Base-by-base conservation (phyloP, 2,888 invertebrate genomes). In the Cryptus armator region DNA sequence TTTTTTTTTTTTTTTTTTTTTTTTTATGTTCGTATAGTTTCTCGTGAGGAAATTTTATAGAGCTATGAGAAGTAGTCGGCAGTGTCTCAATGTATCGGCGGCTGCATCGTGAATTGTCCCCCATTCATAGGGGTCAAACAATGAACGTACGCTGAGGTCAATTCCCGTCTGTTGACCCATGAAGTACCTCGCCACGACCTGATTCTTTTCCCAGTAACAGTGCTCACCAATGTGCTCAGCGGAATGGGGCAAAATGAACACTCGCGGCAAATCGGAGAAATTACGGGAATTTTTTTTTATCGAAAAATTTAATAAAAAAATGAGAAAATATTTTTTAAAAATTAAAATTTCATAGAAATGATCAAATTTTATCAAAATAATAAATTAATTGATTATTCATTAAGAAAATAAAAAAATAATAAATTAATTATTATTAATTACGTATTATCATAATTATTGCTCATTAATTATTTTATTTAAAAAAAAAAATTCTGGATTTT, bases 121-220 rank as follows among this genome's bases (percentile, higher is more conserved):
- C 59, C 81, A 79, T 82, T 82, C 46, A 79, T 85, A 74, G 75
- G 64, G 82, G 75, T 79, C 75, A 79, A 82, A 70, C 75, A 66
- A 71, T 51, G 75, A 59, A 78, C 59, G 37, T 56, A 71, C 51
- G 32, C 16, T 46, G 72, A 78, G 82, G 72, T 66, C 74, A 75
- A 82, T 76, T 71, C 71, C 56, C 48, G 74, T 79, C 79, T 72
- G 82, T 82, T 79, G 79, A 79, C 70, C 85, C 82, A n/a, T 82
- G 75, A 79, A 74, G 85, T 71, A n/a, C 32, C 24, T 59, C 79
- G 66, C 66, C 29, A 72, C 72, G 76, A 80, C 76, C 80, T 85
- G 72, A 83, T 85, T 85, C 67, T 46, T 48, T 53, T 48, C 5
- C 37, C 51, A 32, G 62, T 59, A 16, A 64, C 43, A 10, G 16